phyloP scores from a whole-genome alignment of 2,797 vertebrate genomes.

The Cyclura pinguis region DNA sequence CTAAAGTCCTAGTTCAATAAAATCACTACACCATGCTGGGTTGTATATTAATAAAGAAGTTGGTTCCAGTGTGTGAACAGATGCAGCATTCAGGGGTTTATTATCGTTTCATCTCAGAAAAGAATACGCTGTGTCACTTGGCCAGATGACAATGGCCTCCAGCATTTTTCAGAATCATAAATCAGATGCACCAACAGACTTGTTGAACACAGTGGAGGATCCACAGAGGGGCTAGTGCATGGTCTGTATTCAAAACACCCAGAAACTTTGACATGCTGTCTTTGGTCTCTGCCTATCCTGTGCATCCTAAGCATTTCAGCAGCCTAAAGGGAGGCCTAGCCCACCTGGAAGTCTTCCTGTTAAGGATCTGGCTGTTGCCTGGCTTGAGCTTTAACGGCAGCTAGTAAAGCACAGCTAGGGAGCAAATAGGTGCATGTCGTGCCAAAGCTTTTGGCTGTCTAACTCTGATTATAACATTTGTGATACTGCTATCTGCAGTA shows the following conservation, averaged over 20 bases:
- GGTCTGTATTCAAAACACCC: neutral
- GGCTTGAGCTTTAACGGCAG: neutral
- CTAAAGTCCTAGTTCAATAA: too few relatives aligned
- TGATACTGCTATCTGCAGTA: neutral
- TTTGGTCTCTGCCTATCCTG: neutral
- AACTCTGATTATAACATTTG: neutral
- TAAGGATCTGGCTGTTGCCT: neutral
- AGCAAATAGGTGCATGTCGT: neutral
- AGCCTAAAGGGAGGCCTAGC: neutral
- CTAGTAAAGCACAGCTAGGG: neutral
- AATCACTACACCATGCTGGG: neutral
- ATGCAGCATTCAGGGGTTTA: neutral
- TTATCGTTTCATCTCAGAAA: neutral
- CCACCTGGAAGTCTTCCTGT: neutral
- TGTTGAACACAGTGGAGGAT: neutral
- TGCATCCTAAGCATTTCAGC: neutral
- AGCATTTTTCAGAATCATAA: neutral
- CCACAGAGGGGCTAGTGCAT: neutral
- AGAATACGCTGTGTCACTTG: neutral
- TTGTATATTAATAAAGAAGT: neutral
- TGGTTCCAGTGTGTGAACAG: neutral
- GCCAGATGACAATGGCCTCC: neutral
- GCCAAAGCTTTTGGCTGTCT: neutral
- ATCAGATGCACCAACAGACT: neutral
- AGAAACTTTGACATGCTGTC: neutral